Evolutionary conservation across 2,797 vertebrate species (phyloP), one percentile per base, ranked within the genome.

Genomic region (Falco biarmicus): DNA sequence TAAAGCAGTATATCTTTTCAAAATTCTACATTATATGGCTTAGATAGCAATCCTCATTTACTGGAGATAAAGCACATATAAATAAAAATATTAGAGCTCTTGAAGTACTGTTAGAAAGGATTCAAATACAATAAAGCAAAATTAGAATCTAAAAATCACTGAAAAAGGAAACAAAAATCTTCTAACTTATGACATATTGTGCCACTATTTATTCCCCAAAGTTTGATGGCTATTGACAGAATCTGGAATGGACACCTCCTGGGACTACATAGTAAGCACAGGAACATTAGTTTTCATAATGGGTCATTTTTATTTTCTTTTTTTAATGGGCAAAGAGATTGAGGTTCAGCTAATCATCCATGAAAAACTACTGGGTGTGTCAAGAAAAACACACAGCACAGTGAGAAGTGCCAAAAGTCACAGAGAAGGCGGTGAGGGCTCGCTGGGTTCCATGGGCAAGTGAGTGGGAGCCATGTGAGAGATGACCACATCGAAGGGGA

Each of bases 401-500:
- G 53, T 1, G 2, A 71, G 61, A 71, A 57, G 53, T 50, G 57
- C 43, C 74, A 31, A 19, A 88, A 88, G 66, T 60, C 65, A 64
- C 28, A 71, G 11, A 37, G 26, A 63, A 19, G 6, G 26, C 1
- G 21, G 15, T 8, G 20, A 78, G 31, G 43, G 14, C 15, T 61
- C 43, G 15, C 14, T 65, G 50, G 17, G 20, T 69, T 41, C 53
- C 81, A 61, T 0, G 5, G 22, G 26, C 18, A 57, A n/a, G 31
- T 34, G 24, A 77, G 13, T 5, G 14, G 34, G 29, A 79, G 6
- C 26, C 71, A 47, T 2, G 6, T 57, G 78, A 69, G 65, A 65
- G 79, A 51, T 31, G 34, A 73, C 3, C n/a, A 45, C 0, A 0
- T 17, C 2, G 9, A 45, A 82, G 37, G 19, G n/a, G 5, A 91